These are phyloP conservation scores for Sebastes umbrosus DNA, from an alignment of 2,797 vertebrate genomes.

Conservation along the genomic window DNA sequence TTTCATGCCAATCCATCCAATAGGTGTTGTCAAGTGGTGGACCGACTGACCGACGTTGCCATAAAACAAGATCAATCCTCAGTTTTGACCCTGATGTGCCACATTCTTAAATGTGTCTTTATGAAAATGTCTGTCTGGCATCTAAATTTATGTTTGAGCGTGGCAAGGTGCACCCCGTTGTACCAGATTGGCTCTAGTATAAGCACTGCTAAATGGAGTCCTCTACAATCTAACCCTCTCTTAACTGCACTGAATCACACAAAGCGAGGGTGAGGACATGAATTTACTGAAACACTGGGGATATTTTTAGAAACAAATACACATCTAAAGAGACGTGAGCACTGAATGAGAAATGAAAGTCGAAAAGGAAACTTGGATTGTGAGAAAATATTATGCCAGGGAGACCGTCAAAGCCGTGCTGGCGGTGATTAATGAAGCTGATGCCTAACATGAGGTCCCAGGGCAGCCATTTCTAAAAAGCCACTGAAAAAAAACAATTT, in stretches of 20 bases:
- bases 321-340: slow-evolving; percentile 13
- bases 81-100: not conserved
- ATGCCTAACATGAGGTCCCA: slow-evolving; percentile 52
- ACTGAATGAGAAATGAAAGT: slow-evolving; percentile 51
- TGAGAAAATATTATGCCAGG: slow-evolving; percentile 57
- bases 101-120: not conserved
- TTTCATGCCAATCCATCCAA: not conserved
- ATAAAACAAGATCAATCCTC: slow-evolving; percentile 4
- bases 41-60: not conserved
- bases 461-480: slow-evolving; percentile 59
- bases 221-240: slow-evolving; percentile 11
- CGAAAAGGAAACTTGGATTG: slow-evolving; percentile 17
- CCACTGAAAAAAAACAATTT: slow-evolving; percentile 53
- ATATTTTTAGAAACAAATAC: slow-evolving; percentile 50
- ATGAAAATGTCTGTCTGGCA: not conserved
- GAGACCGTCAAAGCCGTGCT: slow-evolving; percentile 33
- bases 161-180: not conserved
- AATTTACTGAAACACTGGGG: slow-evolving; percentile 11
- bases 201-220: slow-evolving; percentile 4
- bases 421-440: slow-evolving; percentile 63
- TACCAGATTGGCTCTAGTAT: not conserved
- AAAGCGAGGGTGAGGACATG: slow-evolving; percentile 14
- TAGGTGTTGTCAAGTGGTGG: not conserved
- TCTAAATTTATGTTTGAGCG: slow-evolving; percentile 3
- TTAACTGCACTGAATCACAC: slow-evolving; percentile 24